phyloP scores from a whole-genome alignment of 1,140 invertebrate genomes.

The Spodoptera frugiperda region DNA sequence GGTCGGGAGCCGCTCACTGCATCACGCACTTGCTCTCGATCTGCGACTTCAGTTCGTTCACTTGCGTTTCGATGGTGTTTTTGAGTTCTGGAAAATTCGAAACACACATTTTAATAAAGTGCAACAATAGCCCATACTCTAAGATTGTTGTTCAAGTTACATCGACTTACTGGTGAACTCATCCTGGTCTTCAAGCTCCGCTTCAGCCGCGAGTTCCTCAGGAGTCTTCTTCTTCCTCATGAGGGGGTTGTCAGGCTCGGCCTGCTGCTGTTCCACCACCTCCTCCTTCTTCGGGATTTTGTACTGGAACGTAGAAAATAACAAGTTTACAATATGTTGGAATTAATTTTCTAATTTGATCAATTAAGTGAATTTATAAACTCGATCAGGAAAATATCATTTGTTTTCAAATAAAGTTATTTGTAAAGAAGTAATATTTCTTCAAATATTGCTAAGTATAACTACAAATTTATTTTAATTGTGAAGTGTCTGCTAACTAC shows the following conservation, averaged over 20 bases:
- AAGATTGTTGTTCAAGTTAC: background rate
- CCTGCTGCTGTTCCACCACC: conserved; percentile 91
- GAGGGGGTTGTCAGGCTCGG: conserved; percentile 94
- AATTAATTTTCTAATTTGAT: background rate
- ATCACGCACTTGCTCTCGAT: conserved; percentile 97
- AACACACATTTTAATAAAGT: conserved; percentile 52
- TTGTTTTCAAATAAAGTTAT: no score
- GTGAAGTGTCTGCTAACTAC: no score
- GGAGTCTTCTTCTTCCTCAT: conserved; percentile 99
- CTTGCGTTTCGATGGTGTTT: conserved; percentile 97
- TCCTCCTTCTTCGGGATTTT: conserved; percentile 99
- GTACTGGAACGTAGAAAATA: conserved; percentile 91
- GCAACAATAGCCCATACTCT: no score
- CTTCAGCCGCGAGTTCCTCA: conserved; percentile 97
- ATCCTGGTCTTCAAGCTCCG: conserved; percentile 97
- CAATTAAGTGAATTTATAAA: background rate
- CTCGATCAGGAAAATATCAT: no score
- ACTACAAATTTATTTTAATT: no score
- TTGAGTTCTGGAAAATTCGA: conserved; percentile 93
- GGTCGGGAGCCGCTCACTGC: conserved; percentile 87
- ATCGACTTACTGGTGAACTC: conserved; percentile 97
- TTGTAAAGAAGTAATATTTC: no score
- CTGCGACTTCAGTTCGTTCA: conserved; percentile 97
- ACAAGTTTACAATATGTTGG: no score
- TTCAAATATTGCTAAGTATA: no score